Conservation (phyloP, 2,113 vertebrate species). For the Neogobius melanostomus region DNA sequence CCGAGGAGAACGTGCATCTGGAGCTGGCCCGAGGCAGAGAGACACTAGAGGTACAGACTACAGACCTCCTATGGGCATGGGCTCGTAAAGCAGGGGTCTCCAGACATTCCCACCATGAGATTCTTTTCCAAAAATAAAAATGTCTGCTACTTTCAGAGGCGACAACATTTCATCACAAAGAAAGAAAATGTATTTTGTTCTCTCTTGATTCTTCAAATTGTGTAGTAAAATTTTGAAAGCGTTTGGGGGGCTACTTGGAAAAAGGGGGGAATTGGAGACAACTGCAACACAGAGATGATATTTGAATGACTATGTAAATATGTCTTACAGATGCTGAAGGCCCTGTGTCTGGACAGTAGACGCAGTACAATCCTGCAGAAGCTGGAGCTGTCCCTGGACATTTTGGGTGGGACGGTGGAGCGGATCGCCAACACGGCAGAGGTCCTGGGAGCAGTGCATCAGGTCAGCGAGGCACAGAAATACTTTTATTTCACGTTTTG, state of each 20-base stretch:
- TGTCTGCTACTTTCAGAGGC: too few species aligned
- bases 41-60: constrained; percentile 76
- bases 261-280: too few species aligned
- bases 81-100: not conserved
- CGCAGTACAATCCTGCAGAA: constrained; percentile 74
- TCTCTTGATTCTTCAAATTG: too few species aligned
- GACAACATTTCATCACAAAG: too few species aligned
- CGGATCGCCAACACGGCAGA: constrained; percentile 78
- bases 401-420: constrained; percentile 73
- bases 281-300: too few species aligned
- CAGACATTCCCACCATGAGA: too few species aligned
- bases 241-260: too few species aligned
- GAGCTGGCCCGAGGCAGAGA: constrained; percentile 79
- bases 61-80: not conserved
- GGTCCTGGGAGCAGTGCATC: constrained; percentile 83
- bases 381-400: constrained; percentile 76
- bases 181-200: too few species aligned
- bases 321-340: constrained; percentile 73
- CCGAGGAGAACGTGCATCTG: constrained; percentile 83
- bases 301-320: constrained; percentile 6
- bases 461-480: constrained; percentile 66
- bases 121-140: too few species aligned
- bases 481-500: not conserved
- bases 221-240: too few species aligned
- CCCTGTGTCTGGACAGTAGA: constrained; percentile 66